These are phyloP conservation scores for Candidula unifasciata DNA, from an alignment of 2,888 invertebrate genomes.

Conservation along the genomic window DNA sequence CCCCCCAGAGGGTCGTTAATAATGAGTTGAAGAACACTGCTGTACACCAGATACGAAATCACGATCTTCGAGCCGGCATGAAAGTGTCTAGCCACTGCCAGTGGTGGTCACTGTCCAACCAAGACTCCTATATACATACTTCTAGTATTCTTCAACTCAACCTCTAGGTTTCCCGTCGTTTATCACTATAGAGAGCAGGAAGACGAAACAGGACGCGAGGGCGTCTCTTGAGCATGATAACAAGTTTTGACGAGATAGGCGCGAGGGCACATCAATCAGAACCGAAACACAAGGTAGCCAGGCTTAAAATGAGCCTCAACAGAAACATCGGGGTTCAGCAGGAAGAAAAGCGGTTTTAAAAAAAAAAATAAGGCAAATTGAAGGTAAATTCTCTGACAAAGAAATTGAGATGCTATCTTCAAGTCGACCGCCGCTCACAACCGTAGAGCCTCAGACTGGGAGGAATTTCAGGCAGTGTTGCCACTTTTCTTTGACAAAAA, in stretches of 20 bases:
- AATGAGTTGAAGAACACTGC: too few relatives aligned
- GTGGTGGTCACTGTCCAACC: too few relatives aligned
- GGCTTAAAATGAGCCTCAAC: constrained; percentile 36
- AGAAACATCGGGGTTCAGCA: not conserved
- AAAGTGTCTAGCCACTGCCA: too few relatives aligned
- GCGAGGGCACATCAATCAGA: constrained; percentile 39
- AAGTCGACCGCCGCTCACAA: constrained; percentile 10
- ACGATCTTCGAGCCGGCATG: too few relatives aligned
- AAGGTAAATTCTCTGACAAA: constrained; percentile 16
- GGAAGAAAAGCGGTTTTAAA: constrained; percentile 15
- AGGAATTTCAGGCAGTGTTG: not conserved
- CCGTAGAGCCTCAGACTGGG: not conserved
- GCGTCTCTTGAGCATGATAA: constrained; percentile 33
- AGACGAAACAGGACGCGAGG: constrained; percentile 5
- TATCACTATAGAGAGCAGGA: not conserved
- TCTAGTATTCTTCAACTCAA: constrained; percentile 7
- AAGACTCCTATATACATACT: too few relatives aligned
- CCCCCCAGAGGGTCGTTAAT: too few relatives aligned
- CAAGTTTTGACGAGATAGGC: constrained; percentile 38
- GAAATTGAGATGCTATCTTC: constrained; percentile 34
- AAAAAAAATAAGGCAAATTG: constrained; percentile 43
- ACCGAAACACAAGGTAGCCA: constrained; percentile 12
- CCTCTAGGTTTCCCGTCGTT: not conserved
- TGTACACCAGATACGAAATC: too few relatives aligned
- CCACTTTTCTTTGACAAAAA: too few relatives aligned